Evolutionary conservation across 2,113 vertebrate species (phyloP), one percentile per base, ranked within the genome.

Genomic region (Podarcis cretensis): DNA sequence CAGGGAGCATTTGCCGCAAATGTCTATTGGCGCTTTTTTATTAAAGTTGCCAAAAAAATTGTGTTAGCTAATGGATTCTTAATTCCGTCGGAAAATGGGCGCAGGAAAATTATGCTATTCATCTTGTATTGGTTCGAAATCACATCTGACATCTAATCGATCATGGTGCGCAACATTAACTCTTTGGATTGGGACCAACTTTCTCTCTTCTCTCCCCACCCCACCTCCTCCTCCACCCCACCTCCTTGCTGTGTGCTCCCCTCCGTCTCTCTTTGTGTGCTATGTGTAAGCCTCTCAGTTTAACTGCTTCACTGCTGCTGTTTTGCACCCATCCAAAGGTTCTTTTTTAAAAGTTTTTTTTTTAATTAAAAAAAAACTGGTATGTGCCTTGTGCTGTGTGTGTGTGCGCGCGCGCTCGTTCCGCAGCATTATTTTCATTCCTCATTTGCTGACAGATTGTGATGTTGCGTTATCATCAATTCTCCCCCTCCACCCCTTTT

Each of bases 151-250:
- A 98, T 96, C 96, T 96, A 97, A 97, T 97, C 97, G 97, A 98
- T 98, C 97, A 98, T 97, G 95, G 96, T 96, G 97, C 97, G 97
- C 97, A 97, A 98, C 97, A 98, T 98, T 98, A 98, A 97, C 97
- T 98, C 97, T 98, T 97, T 98, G 97, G 97, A 98, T 97, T 95
- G 96, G 97, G 96, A 96, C 97, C 97, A 97, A 97, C 96, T 96
- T 96, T 95, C 95, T 76, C 63, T 80, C 73, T 32, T 40, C 81
- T 73, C 87, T 84, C 63, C 43, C 80, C 73, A 66, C 37, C 59
- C 13, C n/a, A n/a, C 80, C 76, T 85, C 84, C 73, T 48, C 71
- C 73, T 76, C 37, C 2, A 12, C 48, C 74, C 81, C 76, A 85
- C 84, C 74, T 48, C 80, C 73, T 76, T 75, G 23, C 87, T 32